Evolutionary conservation across 2,797 vertebrate species (phyloP).

Genomic region (Luscinia luscinia): DNA sequence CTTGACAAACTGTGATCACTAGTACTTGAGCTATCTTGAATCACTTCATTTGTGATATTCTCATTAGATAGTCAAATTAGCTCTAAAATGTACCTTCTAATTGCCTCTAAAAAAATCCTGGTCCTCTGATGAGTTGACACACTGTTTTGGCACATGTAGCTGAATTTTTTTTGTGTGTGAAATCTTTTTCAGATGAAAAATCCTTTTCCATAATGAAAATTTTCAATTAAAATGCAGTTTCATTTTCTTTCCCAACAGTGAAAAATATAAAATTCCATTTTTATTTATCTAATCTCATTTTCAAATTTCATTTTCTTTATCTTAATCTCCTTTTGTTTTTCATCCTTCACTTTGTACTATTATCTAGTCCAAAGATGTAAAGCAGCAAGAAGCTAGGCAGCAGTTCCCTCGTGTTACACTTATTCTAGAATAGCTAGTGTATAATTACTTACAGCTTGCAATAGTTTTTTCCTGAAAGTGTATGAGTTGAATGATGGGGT

Average conservation of each 20-base stretch:
- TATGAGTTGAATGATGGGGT: background rate
- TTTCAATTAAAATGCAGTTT: background rate
- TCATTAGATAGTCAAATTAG: constrained; percentile 72
- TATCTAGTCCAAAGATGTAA: background rate
- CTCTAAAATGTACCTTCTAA: constrained; percentile 71
- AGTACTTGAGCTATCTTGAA: constrained; percentile 64
- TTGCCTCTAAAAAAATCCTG: constrained; percentile 66
- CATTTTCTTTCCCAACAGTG: background rate
- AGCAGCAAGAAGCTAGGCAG: background rate
- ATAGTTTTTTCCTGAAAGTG: background rate
- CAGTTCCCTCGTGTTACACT: background rate
- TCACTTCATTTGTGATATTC: constrained; percentile 63
- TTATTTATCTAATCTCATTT: background rate
- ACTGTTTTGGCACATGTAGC: constrained; percentile 50
- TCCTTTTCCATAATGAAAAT: background rate
- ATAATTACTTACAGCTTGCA: background rate
- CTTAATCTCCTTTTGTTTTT: background rate
- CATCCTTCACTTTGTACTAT: background rate
- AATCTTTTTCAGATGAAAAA: constrained; percentile 20
- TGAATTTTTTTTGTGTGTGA: constrained; percentile 7
- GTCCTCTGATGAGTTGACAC: constrained; percentile 58
- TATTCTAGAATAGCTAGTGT: background rate
- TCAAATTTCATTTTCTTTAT: background rate
- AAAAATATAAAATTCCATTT: background rate
- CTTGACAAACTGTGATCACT: constrained; percentile 61